Percentiles rank a stretch among this genome's conserved stretches.
Conservation (phyloP, 2,888 invertebrate genomes). For the Calliopum simillimum region DNA sequence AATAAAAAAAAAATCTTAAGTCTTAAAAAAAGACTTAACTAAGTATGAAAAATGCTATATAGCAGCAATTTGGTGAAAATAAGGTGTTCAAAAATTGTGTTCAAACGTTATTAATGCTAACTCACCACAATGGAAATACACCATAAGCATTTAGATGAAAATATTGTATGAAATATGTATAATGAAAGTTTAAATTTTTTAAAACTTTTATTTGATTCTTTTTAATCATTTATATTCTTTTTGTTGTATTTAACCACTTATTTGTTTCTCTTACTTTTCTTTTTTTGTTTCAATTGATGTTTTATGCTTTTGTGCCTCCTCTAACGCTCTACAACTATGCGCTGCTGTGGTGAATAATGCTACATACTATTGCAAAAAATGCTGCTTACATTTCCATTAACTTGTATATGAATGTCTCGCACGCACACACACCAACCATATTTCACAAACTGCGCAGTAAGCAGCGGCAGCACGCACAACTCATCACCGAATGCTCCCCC, state of each 20-base stretch:
- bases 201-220: not conserved
- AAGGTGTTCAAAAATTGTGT: no score
- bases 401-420: not conserved
- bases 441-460: conserved; percentile 41
- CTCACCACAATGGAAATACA: no score
- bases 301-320: conserved; percentile 53
- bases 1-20: no score
- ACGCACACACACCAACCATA: no score
- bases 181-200: no score
- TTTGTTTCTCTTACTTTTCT: conserved; percentile 35
- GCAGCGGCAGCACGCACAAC: conserved; percentile 55
- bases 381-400: conserved; percentile 11
- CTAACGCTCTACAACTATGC: conserved; percentile 28
- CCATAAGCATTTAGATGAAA: no score
- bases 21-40: no score
- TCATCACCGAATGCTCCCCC: conserved; percentile 57
- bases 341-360: conserved; percentile 33
- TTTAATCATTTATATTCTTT: conserved; percentile 2
- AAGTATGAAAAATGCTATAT: no score
- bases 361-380: conserved; percentile 1
- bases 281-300: conserved; percentile 38
- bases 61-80: no score
- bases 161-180: no score
- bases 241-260: conserved; percentile 21
- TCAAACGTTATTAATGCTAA: no score